Evolutionary conservation across 2,888 invertebrate species (phyloP).

Genomic region (Cosmorhoe ocellata): DNA sequence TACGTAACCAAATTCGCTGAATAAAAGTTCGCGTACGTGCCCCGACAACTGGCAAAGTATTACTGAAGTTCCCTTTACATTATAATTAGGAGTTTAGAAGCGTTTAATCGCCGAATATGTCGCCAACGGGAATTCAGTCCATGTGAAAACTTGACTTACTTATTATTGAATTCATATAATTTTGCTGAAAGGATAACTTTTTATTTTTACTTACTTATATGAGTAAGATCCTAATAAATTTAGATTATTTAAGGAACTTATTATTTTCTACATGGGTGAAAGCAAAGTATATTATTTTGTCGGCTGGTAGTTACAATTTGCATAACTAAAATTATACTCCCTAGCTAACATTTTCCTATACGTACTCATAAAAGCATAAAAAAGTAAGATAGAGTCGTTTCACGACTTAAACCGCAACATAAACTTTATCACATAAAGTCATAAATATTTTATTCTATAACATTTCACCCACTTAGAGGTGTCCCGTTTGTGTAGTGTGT

Average conservation of each 20-base stretch:
- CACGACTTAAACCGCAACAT: conserved; percentile 68
- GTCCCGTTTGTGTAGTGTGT: conserved; percentile 36
- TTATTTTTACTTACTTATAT: neutral
- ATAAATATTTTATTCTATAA: conserved; percentile 72
- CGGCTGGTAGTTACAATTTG: too few relatives aligned
- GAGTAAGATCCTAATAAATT: too few relatives aligned
- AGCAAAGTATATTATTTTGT: too few relatives aligned
- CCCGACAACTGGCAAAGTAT: conserved; percentile 66
- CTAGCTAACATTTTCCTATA: too few relatives aligned
- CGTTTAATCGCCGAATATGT: conserved; percentile 58
- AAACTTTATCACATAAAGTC: conserved; percentile 73
- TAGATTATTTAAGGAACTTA: too few relatives aligned
- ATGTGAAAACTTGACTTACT: conserved; percentile 43
- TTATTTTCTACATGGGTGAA: neutral
- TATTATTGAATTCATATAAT: conserved; percentile 43
- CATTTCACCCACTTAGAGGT: conserved; percentile 49
- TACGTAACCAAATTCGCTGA: conserved; percentile 71
- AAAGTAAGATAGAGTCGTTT: conserved; percentile 55
- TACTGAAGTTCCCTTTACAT: conserved; percentile 62
- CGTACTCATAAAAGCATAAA: conserved; percentile 21
- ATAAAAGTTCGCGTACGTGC: conserved; percentile 73
- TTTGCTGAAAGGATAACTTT: conserved; percentile 24
- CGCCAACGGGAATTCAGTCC: conserved; percentile 46
- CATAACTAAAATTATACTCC: too few relatives aligned
- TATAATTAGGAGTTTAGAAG: conserved; percentile 65